These are phyloP conservation scores for Rhinichthys osculus DNA, from an alignment of 2,797 vertebrate genomes.

Conservation along the genomic window DNA sequence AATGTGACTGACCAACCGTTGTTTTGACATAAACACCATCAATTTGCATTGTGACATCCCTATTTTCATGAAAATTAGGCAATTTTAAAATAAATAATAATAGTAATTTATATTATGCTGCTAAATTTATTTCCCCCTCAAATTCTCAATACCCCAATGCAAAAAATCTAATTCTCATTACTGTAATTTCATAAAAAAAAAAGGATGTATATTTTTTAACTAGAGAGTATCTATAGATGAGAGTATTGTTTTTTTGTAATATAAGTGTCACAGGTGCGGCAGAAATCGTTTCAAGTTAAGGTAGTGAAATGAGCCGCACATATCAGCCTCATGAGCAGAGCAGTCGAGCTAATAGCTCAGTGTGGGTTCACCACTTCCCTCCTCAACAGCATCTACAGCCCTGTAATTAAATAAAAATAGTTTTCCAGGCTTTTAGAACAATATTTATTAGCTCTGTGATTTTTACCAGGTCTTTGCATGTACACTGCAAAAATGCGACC, in stretches of 20 bases:
- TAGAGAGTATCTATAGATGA: not conserved
- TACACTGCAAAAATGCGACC: not conserved
- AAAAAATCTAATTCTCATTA: not conserved
- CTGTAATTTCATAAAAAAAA: not conserved
- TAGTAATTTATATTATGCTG: not conserved
- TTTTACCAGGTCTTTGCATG: not conserved
- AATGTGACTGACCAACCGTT: too few relatives aligned
- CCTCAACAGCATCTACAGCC: slow-evolving; percentile 6
- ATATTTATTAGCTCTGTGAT: slow-evolving; percentile 20
- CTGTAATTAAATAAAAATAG: slow-evolving; percentile 37
- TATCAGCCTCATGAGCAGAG: not conserved
- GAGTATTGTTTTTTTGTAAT: not conserved
- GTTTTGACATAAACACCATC: too few relatives aligned
- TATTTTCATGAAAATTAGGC: not conserved
- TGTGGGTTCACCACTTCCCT: slow-evolving; percentile 25
- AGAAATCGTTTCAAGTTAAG: slow-evolving; percentile 9
- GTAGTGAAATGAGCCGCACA: slow-evolving; percentile 26
- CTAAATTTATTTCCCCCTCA: not conserved
- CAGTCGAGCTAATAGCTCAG: slow-evolving; percentile 11
- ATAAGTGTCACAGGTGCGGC: not conserved
- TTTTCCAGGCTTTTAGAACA: slow-evolving; percentile 25
- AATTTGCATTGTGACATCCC: not conserved
- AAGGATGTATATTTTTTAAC: not conserved
- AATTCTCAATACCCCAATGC: not conserved
- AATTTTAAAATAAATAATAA: not conserved